phyloP scores from a whole-genome alignment of 2,113 vertebrate species.

The Taurulus bubalis region DNA sequence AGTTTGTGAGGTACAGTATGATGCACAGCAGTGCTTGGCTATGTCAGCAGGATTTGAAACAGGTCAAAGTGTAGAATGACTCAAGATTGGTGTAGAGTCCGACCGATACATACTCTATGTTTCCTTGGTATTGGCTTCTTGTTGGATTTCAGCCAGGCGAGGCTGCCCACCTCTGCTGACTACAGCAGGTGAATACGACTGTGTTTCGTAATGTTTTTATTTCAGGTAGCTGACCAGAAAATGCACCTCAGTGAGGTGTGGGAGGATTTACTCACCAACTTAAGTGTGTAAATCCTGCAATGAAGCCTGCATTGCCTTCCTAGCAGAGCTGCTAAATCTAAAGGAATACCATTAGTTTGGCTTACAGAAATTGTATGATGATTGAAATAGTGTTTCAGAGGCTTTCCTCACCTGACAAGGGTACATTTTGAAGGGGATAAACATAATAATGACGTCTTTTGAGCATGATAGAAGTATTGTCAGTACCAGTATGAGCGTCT shows the following conservation, averaged over 20 bases:
- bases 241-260: conserved; percentile 31
- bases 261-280: conserved; percentile 44
- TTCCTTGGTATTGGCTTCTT: conserved; percentile 25
- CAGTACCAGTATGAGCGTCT: conserved; percentile 9
- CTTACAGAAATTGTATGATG: conserved; percentile 3
- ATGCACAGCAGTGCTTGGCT: conserved; percentile 45
- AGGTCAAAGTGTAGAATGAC: conserved; percentile 62
- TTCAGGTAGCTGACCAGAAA: conserved; percentile 38
- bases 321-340: conserved; percentile 19
- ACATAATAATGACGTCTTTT: conserved; percentile 7
- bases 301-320: conserved; percentile 11
- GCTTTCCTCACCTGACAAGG: background rate
- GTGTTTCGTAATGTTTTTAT: conserved; percentile 32
- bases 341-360: conserved; percentile 20
- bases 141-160: conserved; percentile 22
- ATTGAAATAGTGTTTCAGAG: background rate
- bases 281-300: conserved; percentile 25
- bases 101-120: conserved; percentile 17
- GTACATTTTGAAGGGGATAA: conserved; percentile 14
- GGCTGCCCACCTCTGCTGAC: conserved; percentile 37
- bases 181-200: conserved; percentile 28
- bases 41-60: conserved; percentile 61
- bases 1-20: conserved; percentile 41
- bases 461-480: conserved; percentile 9
- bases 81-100: conserved; percentile 37